These are phyloP conservation scores for Hyles euphorbiae DNA, from an alignment of 1,140 invertebrate genomes.

Conservation along the genomic window DNA sequence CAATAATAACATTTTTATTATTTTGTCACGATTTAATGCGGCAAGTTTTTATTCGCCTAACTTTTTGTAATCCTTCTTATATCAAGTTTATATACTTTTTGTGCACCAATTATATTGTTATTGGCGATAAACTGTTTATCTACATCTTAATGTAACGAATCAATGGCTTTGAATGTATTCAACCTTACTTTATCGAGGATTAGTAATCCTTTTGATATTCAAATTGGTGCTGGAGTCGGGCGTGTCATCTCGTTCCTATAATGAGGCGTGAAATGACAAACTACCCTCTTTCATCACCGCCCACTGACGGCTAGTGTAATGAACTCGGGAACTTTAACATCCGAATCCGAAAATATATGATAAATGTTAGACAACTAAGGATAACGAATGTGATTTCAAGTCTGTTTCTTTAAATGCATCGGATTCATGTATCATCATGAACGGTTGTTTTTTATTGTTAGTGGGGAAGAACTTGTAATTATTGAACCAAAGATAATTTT, in stretches of 20 bases:
- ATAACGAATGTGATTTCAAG: not conserved
- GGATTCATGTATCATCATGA: not conserved
- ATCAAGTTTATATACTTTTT: too few species aligned
- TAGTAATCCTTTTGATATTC: conserved; percentile 29
- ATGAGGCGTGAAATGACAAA: conserved; percentile 37
- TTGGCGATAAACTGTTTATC: not conserved
- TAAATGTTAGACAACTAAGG: conserved; percentile 10
- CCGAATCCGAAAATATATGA: conserved; percentile 21
- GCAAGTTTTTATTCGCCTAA: too few species aligned
- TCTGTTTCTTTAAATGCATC: not conserved
- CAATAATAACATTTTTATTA: too few species aligned
- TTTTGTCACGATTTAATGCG: too few species aligned
- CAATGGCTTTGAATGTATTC: not conserved
- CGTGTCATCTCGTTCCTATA: conserved; percentile 25
- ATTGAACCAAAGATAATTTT: too few species aligned
- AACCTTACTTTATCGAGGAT: conserved; percentile 9
- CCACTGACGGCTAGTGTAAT: conserved; percentile 28
- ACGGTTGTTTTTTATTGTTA: not conserved
- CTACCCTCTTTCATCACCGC: conserved; percentile 37
- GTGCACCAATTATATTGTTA: too few species aligned
- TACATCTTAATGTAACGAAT: not conserved
- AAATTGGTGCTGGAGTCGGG: conserved; percentile 29
- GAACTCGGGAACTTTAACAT: conserved; percentile 20
- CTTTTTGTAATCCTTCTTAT: too few species aligned
- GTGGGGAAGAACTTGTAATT: too few species aligned